A percentile compares a stretch with the other conserved stretches of the same genome.
These are phyloP conservation scores for Caenorhabditis sp. DNA, from an alignment of 2,888 invertebrate genomes.

Conservation along the genomic window DNA sequence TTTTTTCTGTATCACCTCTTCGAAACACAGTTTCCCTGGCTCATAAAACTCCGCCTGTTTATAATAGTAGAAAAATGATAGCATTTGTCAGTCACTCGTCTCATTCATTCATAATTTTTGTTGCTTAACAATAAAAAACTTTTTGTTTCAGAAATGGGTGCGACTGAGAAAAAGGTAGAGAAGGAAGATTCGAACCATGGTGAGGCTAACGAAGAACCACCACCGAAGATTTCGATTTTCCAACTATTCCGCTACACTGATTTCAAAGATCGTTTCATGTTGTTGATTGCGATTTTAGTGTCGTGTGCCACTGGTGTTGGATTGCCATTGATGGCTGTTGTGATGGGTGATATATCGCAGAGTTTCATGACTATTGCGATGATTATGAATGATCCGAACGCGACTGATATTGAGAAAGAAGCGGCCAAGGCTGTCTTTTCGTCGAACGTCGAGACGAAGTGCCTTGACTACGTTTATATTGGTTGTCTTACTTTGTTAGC, in stretches of 20 bases:
- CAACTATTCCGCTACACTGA: constrained; percentile 59
- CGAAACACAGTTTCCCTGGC: no score
- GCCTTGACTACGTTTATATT: constrained; percentile 54
- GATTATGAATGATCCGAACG: constrained; percentile 10
- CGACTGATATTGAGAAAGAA: constrained; percentile 11
- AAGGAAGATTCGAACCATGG: neutral
- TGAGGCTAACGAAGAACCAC: constrained; percentile 7
- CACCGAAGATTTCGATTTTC: constrained; percentile 46
- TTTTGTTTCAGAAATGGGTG: neutral
- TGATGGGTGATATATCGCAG: constrained; percentile 59
- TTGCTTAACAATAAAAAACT: no score
- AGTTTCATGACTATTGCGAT: constrained; percentile 46
- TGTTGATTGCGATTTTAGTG: constrained; percentile 53
- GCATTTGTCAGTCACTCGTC: no score
- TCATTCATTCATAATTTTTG: no score
- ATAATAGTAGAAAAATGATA: no score
- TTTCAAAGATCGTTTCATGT: constrained; percentile 45
- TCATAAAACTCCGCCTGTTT: no score
- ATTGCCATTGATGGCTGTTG: constrained; percentile 60
- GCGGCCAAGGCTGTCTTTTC: constrained; percentile 33
- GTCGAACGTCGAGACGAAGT: constrained; percentile 45
- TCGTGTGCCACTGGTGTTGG: constrained; percentile 61
- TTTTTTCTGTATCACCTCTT: no score
- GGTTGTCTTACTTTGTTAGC: constrained; percentile 51
- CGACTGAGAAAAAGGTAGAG: neutral